Percentiles rank a stretch among this genome's conserved stretches.
These are phyloP conservation scores for Ceriagrion tenellum DNA, from an alignment of 2,888 invertebrate genomes.

Conservation along the genomic window DNA sequence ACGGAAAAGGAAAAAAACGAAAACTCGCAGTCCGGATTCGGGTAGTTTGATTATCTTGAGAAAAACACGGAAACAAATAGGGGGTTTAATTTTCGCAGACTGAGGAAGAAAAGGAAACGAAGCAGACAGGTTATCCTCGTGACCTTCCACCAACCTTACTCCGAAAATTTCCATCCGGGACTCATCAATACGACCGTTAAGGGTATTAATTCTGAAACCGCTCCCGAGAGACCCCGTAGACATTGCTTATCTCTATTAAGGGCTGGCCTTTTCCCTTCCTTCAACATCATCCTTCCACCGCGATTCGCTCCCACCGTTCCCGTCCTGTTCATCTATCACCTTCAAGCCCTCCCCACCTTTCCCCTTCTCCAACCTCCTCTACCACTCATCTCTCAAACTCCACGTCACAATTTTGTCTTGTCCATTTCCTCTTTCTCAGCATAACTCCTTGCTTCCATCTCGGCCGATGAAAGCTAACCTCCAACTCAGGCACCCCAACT, in stretches of 20 bases:
- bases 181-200: constrained; percentile 22
- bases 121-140: constrained; percentile 29
- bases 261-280: constrained; percentile 37
- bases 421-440: neutral
- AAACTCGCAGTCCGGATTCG: neutral
- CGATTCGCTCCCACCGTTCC: neutral
- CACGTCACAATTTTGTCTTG: neutral
- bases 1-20: neutral
- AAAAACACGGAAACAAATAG: neutral
- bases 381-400: neutral
- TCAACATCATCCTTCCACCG: constrained; percentile 12
- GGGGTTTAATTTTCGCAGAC: neutral
- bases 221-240: neutral
- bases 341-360: neutral
- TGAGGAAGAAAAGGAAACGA: neutral
- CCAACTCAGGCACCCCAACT: neutral
- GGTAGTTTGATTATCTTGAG: neutral
- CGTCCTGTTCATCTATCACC: constrained; percentile 13
- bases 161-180: constrained; percentile 14
- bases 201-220: constrained; percentile 39
- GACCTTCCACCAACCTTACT: neutral
- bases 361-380: neutral
- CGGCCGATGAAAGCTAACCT: neutral
- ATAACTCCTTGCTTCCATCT: neutral
- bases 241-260: constrained; percentile 54